Evolutionary conservation across 2,888 invertebrate species (phyloP), one percentile per base, ranked within the genome.

Genomic region (Nomada flava): DNA sequence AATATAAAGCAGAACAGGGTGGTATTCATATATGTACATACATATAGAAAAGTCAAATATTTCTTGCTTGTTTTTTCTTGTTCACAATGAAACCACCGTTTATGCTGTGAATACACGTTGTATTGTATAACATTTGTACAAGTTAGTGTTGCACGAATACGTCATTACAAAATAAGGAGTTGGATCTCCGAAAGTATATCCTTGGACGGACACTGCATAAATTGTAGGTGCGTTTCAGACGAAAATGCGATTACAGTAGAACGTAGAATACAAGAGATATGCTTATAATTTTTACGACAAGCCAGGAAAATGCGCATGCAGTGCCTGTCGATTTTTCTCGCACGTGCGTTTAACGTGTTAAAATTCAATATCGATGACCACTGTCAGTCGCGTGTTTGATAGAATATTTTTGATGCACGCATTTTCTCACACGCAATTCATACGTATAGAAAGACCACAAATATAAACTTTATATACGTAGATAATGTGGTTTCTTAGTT

Each of bases 151-250:
- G 47, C 71, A 20, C 36, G 23, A 42, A 50, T 63, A 26, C 63
- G 11, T 53, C 60, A 70, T 62, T 59, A 69, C 47, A 75, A 71
- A 82, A 79, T 72, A 68, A 77, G 20, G 55, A 64, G 53, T 52
- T 55, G 53, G 53, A 52, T 70, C 52, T 75, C 13, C 18, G 52
- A 78, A 59, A 76, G 77, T 74, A 76, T 76, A 71, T 44, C 52
- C 57, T 26, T 78, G 84, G 84, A 86, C 86, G 82, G 84, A 84
- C 84, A 84, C 87, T 82, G 86, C 86, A 84, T 71, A 79, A 84
- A 77, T 73, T 52, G 76, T 57, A 42, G 20, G 60, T 59, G 65
- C 67, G 62, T 81, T 73, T 75, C 59, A 60, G 62, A 79, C 53
- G 42, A 82, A 68, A 68, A 72, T 59, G 63, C 57, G 52, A 53